Base-by-base conservation (phyloP, 2,797 vertebrate genomes). In the Loriculus beryllinus region DNA sequence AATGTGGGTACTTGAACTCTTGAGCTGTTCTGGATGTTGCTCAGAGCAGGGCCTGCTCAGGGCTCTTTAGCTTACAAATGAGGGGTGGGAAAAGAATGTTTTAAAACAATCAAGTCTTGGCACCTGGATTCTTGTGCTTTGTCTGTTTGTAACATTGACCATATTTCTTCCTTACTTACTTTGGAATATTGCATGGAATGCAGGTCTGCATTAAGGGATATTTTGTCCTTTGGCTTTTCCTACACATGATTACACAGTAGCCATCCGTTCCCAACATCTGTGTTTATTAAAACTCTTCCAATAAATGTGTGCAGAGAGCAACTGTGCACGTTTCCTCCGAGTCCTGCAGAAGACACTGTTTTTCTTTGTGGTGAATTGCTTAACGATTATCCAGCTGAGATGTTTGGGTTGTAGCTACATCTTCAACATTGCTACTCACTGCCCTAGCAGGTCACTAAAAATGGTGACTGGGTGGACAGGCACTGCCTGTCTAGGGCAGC, bases 221-320 rank as follows among this genome's bases (percentile, higher is more conserved):
- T 92, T 95, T 95, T 95, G 86, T 95, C 92, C 93, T 71, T 83
- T 96, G 95, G 93, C 94, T 93, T 94, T 87, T 94, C 68, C 92
- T 91, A 29, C 90, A 86, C 82, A 83, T 93, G 95, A 94, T 96
- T 96, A 95, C 88, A 95, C 95, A 95, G 96, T 96, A 96, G 96
- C 94, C 90, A 95, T 95, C 96, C 93, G 49, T 95, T 96, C 94
- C 92, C 92, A 96, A 92, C 96, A 96, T 96, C 95, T 95, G 94
- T 96, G 95, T 96, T 96, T 96, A 96, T 93, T 79, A 94, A 94
- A 96, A 91, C 82, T 76, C 87, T 91, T 95, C 95, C 96, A 96
- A 82, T 83, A 91, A 89, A 95, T 93, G 88, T 92, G 90, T 80
- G 92, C 91, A 94, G 93, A 89, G 68, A 51, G 92, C 86, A 94